Evolutionary conservation across 2,888 invertebrate species (phyloP), one percentile per base, ranked within the genome.

Genomic region (Sesia apiformis): DNA sequence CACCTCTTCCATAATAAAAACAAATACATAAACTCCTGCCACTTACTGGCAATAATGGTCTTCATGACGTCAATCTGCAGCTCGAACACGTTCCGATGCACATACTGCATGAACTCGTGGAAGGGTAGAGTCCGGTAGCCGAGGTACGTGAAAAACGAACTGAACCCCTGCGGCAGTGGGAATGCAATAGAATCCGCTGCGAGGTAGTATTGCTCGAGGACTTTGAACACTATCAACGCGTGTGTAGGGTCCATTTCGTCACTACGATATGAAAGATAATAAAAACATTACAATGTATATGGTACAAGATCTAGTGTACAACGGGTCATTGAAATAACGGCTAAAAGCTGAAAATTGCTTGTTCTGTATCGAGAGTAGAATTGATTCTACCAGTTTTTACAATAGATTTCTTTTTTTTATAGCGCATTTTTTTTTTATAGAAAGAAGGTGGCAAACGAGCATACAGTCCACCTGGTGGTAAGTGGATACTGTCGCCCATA

Each of bases 21-120:
- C 1, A 23, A 23, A 2, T 23, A 23, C 23, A 23, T 23, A 23
- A 23, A 23, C 23, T 23, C 23, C 23, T 23, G 23, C 23, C 50
- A 76, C 80, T 74, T 72, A 95, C 96, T 93, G 64, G 93, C 92
- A 76, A 96, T 92, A 59, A 96, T 95, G 49, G 93, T 92, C 87
- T 96, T 96, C 90, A 96, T 93, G 3, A 96, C 95, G 72, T 96
- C 96, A 39, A 96, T 94, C 84, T 96, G 97, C 61, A 97, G 82
- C 70, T 96, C 95, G 65, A 97, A 94, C 50, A 96, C 96, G 73
- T 95, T 94, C 66, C 94, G 91, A 64, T 94, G 93, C 56, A 96
- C 94, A 78, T 96, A 96, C 78, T 96, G 96, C 66, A 95, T 79
- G 78, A 97, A 97, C 74, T 93, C 92, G 60, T 94, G 91, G 79